Evolutionary conservation across 1,140 invertebrate species (phyloP), one percentile per base, ranked within the genome.

Genomic region (Papilio polyxenes): DNA sequence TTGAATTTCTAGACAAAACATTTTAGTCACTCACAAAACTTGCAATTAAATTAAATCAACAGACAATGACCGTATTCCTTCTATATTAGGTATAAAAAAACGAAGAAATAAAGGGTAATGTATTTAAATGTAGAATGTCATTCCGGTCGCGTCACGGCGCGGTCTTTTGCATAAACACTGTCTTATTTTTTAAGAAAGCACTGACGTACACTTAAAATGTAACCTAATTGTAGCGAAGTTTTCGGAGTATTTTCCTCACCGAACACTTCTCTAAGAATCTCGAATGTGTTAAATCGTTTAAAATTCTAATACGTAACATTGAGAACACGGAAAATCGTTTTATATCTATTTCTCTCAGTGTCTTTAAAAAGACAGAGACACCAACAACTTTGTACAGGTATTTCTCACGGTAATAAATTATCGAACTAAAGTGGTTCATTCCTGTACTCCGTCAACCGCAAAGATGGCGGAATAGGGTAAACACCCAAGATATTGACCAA

Each of bases 41-140:
- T 53, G 10, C 51, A 53, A 53, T 53, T 53, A 53, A 10, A 53
- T 13, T 53, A 31, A 31, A 31, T 31, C 23, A 65, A 17, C 3
- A 62, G 6, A 65, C 62, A 31, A 65, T 9, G 23, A 31, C 23
- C 3, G 10, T 65, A 65, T 65, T 31, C 23, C 8, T 20, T 13
- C 23, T 31, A 65, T 31, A 11, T 65, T 10, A 65, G 4, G 23
- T 13, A 65, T 65, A 31, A 31, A 31, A 65, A 65, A 65, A 62
- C 59, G n/a, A 65, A 65, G 9, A 31, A 37, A 31, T 13, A 65
- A 31, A 65, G 10, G 9, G n/a, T 65, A 65, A 65, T 65, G 40
- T 72, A 72, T 72, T 72, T 15, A 40, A 72, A 72, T 37, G 65
- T 11, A 40, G 65, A 72, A 72, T 40, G 31, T 72, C 65, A 37